phyloP scores from a whole-genome alignment of 2,888 invertebrate genomes.

The Gastracanthus pulcherrimus region DNA sequence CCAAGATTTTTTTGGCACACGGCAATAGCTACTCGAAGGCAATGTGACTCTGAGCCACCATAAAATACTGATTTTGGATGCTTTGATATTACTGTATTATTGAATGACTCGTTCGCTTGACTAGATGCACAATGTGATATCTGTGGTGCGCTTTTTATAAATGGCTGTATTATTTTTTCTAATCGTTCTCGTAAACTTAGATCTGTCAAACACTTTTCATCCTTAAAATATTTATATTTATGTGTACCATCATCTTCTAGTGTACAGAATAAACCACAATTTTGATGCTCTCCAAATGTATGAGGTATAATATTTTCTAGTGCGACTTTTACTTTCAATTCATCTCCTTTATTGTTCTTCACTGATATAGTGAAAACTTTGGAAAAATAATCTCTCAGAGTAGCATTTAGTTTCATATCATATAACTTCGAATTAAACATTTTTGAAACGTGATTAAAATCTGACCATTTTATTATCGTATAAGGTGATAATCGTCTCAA shows the following conservation, averaged over 20 bases:
- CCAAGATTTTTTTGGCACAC: slow-evolving; percentile 38
- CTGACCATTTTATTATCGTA: slow-evolving; percentile 57
- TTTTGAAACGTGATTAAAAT: slow-evolving; percentile 36
- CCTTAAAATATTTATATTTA: slow-evolving; percentile 38
- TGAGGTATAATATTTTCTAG: slow-evolving; percentile 14
- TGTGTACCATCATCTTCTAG: slow-evolving; percentile 24
- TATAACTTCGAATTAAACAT: slow-evolving; percentile 52
- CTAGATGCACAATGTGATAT: slow-evolving; percentile 54
- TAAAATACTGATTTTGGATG: slow-evolving; percentile 56
- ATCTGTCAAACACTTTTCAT: slow-evolving; percentile 45
- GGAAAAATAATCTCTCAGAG: slow-evolving; percentile 27
- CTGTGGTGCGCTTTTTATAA: slow-evolving; percentile 14
- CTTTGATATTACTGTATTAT: slow-evolving; percentile 45
- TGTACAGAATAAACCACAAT: slow-evolving; percentile 43
- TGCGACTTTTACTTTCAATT: not conserved
- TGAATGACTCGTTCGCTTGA: slow-evolving; percentile 58
- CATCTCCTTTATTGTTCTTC: not conserved
- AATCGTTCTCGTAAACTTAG: slow-evolving; percentile 18
- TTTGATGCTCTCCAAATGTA: slow-evolving; percentile 13
- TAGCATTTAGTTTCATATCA: slow-evolving; percentile 42
- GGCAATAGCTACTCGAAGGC: slow-evolving; percentile 46
- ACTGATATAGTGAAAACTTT: not conserved
- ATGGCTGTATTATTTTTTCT: slow-evolving; percentile 43
- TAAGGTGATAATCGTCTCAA: slow-evolving; percentile 38
- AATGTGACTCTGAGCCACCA: slow-evolving; percentile 52